A percentile compares a stretch with the other conserved stretches of the same genome.
Conservation (phyloP, 2,888 invertebrate genomes). For the Tribolium freemani region DNA sequence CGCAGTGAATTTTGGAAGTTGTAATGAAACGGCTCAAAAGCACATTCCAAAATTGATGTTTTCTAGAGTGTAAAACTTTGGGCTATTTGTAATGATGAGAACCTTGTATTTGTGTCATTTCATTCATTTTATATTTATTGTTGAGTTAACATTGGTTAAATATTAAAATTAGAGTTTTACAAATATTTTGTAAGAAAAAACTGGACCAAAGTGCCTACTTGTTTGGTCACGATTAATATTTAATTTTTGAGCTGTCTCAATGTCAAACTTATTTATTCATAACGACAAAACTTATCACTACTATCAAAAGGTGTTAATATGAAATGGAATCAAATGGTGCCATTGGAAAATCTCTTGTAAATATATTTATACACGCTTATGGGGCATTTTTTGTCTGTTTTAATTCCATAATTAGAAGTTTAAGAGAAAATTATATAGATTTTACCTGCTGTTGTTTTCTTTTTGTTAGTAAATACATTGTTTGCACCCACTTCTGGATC, state of each 20-base stretch:
- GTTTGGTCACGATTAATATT: slow-evolving; percentile 54
- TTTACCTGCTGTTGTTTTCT: slow-evolving; percentile 56
- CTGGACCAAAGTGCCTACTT: slow-evolving; percentile 66
- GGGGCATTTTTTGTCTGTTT: slow-evolving; percentile 58
- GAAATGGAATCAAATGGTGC: slow-evolving; percentile 64
- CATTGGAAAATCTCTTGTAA: slow-evolving; percentile 58
- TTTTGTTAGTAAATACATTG: slow-evolving; percentile 49
- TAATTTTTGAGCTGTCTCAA: slow-evolving; percentile 19
- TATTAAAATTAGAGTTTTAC: slow-evolving; percentile 32
- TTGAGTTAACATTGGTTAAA: slow-evolving; percentile 33
- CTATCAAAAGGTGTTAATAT: slow-evolving; percentile 28
- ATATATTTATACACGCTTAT: slow-evolving; percentile 60
- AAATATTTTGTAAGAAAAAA: slow-evolving; percentile 35
- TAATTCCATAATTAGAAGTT: slow-evolving; percentile 50
- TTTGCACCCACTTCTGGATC: slow-evolving; percentile 48
- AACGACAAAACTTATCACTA: slow-evolving; percentile 20
- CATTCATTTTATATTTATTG: slow-evolving; percentile 44
- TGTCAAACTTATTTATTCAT: slow-evolving; percentile 22
- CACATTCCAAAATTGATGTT: slow-evolving; percentile 21
- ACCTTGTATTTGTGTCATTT: slow-evolving; percentile 36
- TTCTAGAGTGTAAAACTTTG: not conserved
- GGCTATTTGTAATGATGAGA: slow-evolving; percentile 25
- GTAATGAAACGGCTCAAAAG: not conserved
- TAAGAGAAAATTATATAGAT: slow-evolving; percentile 49
- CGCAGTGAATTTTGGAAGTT: too few species aligned